Evolutionary conservation across 2,797 vertebrate species (phyloP).

Genomic region (Hyperoplus immaculatus): DNA sequence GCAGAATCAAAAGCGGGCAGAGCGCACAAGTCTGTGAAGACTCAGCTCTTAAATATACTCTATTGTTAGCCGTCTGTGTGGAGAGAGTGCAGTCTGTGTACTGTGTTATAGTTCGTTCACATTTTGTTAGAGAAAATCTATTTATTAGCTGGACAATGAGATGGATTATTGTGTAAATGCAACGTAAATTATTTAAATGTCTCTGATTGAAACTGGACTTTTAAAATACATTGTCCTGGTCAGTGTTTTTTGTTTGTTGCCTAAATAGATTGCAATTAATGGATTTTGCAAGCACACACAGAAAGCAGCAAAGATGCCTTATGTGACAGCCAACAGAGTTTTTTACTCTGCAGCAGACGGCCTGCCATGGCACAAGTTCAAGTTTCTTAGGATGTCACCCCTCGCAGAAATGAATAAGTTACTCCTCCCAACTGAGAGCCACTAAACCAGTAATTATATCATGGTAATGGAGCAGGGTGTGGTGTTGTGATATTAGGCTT

Average conservation of each 20-base stretch:
- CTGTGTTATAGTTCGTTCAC: no score
- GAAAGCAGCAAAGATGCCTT: not conserved
- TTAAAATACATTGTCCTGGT: no score
- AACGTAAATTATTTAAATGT: no score
- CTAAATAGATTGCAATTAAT: not conserved
- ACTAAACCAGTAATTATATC: not conserved
- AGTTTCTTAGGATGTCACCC: not conserved
- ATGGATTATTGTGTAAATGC: no score
- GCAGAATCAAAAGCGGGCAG: not conserved
- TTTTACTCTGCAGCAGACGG: not conserved
- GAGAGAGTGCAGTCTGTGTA: not conserved
- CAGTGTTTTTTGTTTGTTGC: not conserved
- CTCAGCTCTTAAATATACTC: slow-evolving; percentile 18
- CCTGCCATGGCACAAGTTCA: not conserved
- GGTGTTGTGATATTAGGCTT: no score
- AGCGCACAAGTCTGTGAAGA: not conserved
- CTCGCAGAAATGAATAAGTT: not conserved
- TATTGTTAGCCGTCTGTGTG: not conserved
- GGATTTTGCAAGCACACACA: not conserved
- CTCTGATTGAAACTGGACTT: no score
- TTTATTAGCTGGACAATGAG: no score
- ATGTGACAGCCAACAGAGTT: not conserved
- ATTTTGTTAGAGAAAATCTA: no score
- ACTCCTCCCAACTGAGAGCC: not conserved
- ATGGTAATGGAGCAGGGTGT: not conserved